Evolutionary conservation across 2,113 vertebrate genomes (phyloP), one percentile per base, ranked within the genome.

Genomic region (Acrocephalus kingi): DNA sequence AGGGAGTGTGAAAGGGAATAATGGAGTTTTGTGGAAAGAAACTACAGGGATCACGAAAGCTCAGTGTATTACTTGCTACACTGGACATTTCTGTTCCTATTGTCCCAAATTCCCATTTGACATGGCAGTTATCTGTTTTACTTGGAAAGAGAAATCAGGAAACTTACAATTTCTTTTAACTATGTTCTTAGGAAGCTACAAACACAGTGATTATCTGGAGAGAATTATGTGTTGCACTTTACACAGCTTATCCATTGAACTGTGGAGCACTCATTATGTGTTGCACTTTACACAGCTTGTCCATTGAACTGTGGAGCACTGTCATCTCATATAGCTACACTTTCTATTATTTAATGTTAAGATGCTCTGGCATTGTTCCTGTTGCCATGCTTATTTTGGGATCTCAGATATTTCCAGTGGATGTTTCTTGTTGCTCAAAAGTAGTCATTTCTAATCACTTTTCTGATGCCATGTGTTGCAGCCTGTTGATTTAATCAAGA

Each of bases 291-390:
- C 92, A 79, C 75, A 64, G 72, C 28, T 89, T 54, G 48, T 73
- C 90, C 73, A 58, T 94, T 95, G 95, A 94, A 94, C 69, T 87
- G 16, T 87, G 19, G 55, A 77, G 59, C 74, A 85, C 45, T 92
- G 87, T 79, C 43, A 80, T 90, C 51, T 72, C 58, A 71, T 6
- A 12, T 81, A 79, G 68, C 94, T 95, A 72, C 58, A 90, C 35
- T 64, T 86, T 37, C 22, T 56, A 0, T 86, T 72, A 45, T 11
- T 46, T 73, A 72, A 59, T 78, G 80, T 39, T 41, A 33, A 69
- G 79, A 75, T 61, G 28, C 31, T 89, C 55, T 93, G 39, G 80
- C 69, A 61, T 19, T 54, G 58, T 86, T 83, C 43, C 31, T 89
- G 54, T 62, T 92, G 67, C 66, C 89, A 13, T 54, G 59, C 75